A percentile compares a stretch with the other conserved stretches of the same genome.
These are phyloP conservation scores for Champsocephalus gunnari DNA, from an alignment of 2,797 vertebrate species.

Conservation along the genomic window DNA sequence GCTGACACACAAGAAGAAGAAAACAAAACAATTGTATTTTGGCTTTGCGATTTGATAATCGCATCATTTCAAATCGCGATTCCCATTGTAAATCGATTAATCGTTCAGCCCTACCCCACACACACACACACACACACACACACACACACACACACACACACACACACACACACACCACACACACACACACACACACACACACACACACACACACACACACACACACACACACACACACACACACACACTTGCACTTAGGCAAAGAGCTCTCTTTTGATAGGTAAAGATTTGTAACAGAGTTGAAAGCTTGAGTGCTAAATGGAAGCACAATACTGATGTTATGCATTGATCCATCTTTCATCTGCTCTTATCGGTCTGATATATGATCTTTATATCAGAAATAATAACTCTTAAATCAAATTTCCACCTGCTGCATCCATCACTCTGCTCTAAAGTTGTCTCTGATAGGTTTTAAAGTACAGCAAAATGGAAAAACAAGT, in stretches of 20 bases:
- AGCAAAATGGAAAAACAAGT: neutral
- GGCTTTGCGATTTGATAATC: too few relatives aligned
- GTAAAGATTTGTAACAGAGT: conserved; percentile 3
- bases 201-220: neutral
- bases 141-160: too few relatives aligned
- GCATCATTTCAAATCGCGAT: too few relatives aligned
- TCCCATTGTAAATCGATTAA: too few relatives aligned
- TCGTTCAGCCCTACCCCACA: too few relatives aligned
- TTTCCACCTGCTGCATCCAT: neutral
- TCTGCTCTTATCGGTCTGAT: conserved; percentile 11
- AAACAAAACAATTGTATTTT: too few relatives aligned
- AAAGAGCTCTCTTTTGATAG: conserved; percentile 14
- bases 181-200: neutral
- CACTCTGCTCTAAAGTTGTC: neutral
- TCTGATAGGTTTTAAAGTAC: neutral
- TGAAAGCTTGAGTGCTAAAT: conserved; percentile 12
- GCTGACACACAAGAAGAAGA: too few relatives aligned
- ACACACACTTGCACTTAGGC: neutral
- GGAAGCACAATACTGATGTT: conserved; percentile 27
- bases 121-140: too few relatives aligned
- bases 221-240: neutral
- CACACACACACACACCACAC: neutral
- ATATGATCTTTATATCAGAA: neutral
- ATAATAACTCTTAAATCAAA: neutral
- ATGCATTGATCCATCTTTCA: conserved; percentile 26